Evolutionary conservation across 2,888 invertebrate genomes (phyloP), one percentile per base, ranked within the genome.

Genomic region (Flexamia atlantica): DNA sequence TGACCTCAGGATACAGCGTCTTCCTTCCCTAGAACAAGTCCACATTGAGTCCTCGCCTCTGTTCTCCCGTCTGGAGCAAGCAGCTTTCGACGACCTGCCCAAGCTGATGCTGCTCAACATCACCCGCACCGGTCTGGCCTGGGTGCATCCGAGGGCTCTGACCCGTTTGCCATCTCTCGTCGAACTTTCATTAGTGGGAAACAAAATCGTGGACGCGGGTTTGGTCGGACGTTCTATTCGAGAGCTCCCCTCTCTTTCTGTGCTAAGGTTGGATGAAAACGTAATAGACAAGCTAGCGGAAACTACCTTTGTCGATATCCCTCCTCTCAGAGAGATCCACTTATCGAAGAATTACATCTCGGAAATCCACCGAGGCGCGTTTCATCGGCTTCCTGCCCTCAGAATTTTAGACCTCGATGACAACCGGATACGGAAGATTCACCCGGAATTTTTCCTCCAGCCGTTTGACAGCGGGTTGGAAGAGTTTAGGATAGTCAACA

Each of bases 251-350:
- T 92, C 93, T 84, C 89, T 97, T 40, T 93, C 95, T 79, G 92
- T 93, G 32, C 89, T 97, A 42, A 93, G 94, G 84, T 90, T 97
- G 17, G 95, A 95, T 88, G 90, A 93, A 82, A 97, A 97, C 89
- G 90, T 92, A 36, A 94, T 97, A 81, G 94, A 93, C 84, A 92
- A 93, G 86, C 90, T 97, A 46, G 92, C 92, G 46, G 96, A 96
- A 90, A 96, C 94, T 0, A 94, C 95, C 0, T 96, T 97, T 90
- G 95, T 96, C 1, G 96, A 96, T 89, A 91, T 96, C 85, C 93
- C 95, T 0, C 92, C 94, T 88, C 89, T 97, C 14, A 93, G 93
- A 85, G 93, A 93, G 86, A 88, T 97, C 23, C 68, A 83, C 20
- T 60, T 83, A 17, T 23, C 82, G 7, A 80, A 53, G 23, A 85